Evolutionary conservation across 2,113 vertebrate genomes (phyloP).

Genomic region (Nibea albiflora): DNA sequence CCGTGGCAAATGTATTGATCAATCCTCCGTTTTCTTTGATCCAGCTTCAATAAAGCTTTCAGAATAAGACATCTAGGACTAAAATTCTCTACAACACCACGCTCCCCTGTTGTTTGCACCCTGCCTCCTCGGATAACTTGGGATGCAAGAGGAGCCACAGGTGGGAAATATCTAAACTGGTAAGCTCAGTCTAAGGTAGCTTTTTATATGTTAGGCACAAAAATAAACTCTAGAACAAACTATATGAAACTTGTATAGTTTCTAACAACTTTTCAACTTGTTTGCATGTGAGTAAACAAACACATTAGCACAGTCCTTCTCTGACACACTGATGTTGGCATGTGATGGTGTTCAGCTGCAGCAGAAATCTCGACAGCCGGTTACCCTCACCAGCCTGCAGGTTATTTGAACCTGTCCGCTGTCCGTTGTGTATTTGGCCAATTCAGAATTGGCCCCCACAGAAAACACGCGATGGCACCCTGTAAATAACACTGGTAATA

Average conservation of each 20-base stretch:
- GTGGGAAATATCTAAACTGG: background rate
- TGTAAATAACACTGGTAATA: background rate
- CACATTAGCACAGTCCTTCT: background rate
- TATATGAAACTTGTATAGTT: background rate
- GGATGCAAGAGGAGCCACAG: no score
- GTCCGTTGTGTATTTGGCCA: background rate
- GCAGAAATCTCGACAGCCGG: background rate
- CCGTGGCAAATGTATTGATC: no score
- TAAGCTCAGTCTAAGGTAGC: background rate
- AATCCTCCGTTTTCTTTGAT: no score
- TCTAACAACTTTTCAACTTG: background rate
- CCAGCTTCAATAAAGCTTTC: no score
- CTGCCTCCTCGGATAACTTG: no score
- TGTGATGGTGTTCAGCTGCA: background rate
- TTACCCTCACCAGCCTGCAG: background rate
- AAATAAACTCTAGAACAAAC: background rate
- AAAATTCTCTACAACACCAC: no score
- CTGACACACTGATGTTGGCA: background rate
- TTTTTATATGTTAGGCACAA: background rate
- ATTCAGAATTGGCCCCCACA: background rate
- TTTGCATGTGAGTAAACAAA: background rate
- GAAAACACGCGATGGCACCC: background rate
- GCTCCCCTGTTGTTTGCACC: no score
- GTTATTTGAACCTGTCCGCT: background rate
- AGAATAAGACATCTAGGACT: no score